A percentile compares a stretch with the other conserved stretches of the same genome.
phyloP scores from a whole-genome alignment of 1,140 invertebrate species.

The Aphis craccivora region DNA sequence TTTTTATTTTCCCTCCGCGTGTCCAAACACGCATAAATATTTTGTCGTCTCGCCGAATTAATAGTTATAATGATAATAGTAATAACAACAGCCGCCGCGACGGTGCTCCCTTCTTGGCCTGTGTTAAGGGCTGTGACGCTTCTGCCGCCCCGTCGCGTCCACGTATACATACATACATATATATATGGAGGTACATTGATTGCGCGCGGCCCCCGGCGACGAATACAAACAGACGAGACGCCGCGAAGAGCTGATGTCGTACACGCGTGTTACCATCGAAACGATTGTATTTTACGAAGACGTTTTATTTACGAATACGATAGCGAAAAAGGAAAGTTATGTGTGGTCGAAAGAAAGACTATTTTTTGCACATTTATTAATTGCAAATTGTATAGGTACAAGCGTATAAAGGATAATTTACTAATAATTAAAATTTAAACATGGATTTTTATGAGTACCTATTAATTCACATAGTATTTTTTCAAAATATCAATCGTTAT shows the following conservation, averaged over 20 bases:
- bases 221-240: not conserved
- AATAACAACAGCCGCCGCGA: not conserved
- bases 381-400: not conserved
- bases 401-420: not conserved
- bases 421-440: not conserved
- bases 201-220: not conserved
- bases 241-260: not conserved
- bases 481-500: not conserved
- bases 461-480: not conserved
- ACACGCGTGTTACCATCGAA: not conserved
- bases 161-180: not conserved
- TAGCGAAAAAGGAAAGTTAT: not conserved
- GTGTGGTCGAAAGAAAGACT: not conserved
- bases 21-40: slow-evolving; percentile 40
- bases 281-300: not conserved
- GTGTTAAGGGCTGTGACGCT: not conserved
- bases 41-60: slow-evolving; percentile 35
- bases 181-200: not conserved
- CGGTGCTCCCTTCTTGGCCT: not conserved
- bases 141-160: not conserved
- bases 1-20: not conserved
- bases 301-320: not conserved
- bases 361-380: not conserved
- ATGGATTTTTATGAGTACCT: not conserved
- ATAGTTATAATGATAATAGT: not conserved